Percentiles rank a stretch among this genome's conserved stretches.
Evolutionary conservation across 2,888 invertebrate genomes (phyloP).

Genomic region (Leptopilina drosophilae): DNA sequence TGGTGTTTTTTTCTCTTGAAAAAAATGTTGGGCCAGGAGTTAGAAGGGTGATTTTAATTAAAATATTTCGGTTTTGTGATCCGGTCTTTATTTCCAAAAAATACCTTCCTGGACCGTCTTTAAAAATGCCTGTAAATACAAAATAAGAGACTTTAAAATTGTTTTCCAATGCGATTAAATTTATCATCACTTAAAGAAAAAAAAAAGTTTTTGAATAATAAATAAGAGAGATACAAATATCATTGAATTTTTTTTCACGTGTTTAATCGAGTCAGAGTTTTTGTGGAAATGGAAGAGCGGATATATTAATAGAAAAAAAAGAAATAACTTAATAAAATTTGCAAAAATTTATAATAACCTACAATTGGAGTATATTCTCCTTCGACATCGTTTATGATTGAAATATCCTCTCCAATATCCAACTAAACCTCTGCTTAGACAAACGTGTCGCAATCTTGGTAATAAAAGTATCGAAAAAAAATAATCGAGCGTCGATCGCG

Average conservation of each 20-base stretch:
- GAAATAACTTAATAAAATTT: constrained; percentile 43
- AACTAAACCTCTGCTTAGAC: constrained; percentile 85
- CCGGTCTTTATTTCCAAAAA: constrained; percentile 76
- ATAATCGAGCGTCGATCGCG: constrained; percentile 51
- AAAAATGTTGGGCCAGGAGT: constrained; percentile 53
- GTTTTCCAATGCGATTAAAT: constrained; percentile 10
- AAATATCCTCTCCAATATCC: constrained; percentile 90
- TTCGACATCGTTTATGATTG: constrained; percentile 87
- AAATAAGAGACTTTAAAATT: constrained; percentile 67
- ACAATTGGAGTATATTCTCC: constrained; percentile 75
- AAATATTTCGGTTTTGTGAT: constrained; percentile 74
- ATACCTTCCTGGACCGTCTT: constrained; percentile 72
- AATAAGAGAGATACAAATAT: constrained; percentile 59
- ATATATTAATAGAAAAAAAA: constrained; percentile 24
- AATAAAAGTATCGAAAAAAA: constrained; percentile 66
- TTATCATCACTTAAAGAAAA: constrained; percentile 8
- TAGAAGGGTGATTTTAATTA: constrained; percentile 68
- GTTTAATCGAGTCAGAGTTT: constrained; percentile 57
- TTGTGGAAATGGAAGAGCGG: constrained; percentile 52
- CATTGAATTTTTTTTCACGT: constrained; percentile 46
- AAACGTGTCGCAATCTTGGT: constrained; percentile 82
- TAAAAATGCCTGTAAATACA: constrained; percentile 76
- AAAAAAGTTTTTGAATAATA: constrained; percentile 22
- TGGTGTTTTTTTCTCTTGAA: neutral
- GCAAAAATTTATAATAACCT: constrained; percentile 52